Base-by-base conservation (phyloP, 1,140 invertebrate species). In the Drosophila sp. region DNA sequence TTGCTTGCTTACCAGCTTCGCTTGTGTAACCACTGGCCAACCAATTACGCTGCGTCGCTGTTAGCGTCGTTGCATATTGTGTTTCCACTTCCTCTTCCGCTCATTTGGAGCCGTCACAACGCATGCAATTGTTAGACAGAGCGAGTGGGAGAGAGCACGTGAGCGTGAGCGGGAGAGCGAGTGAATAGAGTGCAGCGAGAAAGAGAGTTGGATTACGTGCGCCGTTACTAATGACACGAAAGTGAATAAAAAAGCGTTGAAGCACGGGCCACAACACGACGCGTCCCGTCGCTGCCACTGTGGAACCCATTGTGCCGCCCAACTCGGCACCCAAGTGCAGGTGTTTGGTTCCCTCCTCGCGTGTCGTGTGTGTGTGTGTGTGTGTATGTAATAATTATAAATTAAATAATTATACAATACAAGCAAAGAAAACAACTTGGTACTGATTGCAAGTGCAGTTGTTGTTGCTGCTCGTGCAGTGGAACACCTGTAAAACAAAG, bases 401-500 rank as follows among this genome's bases (percentile, higher is more conserved):
- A 87, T 87, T 87, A 83, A 87, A 87, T 89, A 87, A 89, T 87
- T 87, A 87, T 87, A 89, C 83, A 86, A 86, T 65, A 74, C 77
- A 84, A 80, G 80, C 76, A 81, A 81, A 78, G 63, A 87, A 86
- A 86, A 87, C 82, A 86, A 82, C 82, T 87, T 84, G 78, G 32
- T 72, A 70, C 82, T 87, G 82, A 86, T 87, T 86, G 82, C 62
- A 51, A 67, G 61, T 61, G 76, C 71, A 57, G 67, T 53, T 63
- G 73, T 45, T 54, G 80, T 40, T 64, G 48, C 56, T 57, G 80
- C 82, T 81, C 78, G 82, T 81, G 82, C 82, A 69, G 76, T 89
- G 83, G 84, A 87, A 87, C 83, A 87, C 83, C 83, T 87, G 83
- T 87, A 87, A 89, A 89, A 79, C 82, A 86, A 86, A 86, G 78